phyloP scores from a whole-genome alignment of 1,140 invertebrate species.

The Ephestia elutella region DNA sequence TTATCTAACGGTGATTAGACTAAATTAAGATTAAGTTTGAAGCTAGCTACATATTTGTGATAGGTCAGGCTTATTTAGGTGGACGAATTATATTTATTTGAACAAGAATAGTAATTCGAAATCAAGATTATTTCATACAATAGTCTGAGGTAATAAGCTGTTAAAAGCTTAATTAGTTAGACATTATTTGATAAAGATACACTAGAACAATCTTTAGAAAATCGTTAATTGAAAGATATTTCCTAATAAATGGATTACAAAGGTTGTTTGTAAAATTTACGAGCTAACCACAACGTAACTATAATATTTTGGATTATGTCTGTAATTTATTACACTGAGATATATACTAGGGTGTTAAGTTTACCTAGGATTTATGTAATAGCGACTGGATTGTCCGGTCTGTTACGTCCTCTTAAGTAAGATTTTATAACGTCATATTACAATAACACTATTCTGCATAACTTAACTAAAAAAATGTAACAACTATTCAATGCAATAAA shows the following conservation, averaged over 20 bases:
- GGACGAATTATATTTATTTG: too few relatives aligned
- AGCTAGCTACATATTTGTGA: neutral
- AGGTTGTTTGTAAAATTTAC: too few relatives aligned
- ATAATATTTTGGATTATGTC: too few relatives aligned
- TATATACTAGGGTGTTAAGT: constrained; percentile 12
- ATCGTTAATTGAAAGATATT: too few relatives aligned
- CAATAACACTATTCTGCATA: constrained; percentile 15
- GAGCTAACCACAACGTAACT: too few relatives aligned
- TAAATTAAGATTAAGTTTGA: neutral
- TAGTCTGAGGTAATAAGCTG: too few relatives aligned
- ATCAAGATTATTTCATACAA: too few relatives aligned
- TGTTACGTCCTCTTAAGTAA: constrained; percentile 54
- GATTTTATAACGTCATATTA: constrained; percentile 37
- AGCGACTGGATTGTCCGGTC: constrained; percentile 14
- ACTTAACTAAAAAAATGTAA: constrained; percentile 8
- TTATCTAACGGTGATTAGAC: constrained; percentile 1
- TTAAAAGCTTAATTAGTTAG: too few relatives aligned
- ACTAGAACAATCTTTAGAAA: neutral
- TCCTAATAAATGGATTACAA: too few relatives aligned
- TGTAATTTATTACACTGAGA: neutral
- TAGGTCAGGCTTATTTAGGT: neutral
- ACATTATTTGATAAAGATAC: too few relatives aligned
- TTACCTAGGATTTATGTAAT: constrained; percentile 28
- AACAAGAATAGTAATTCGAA: too few relatives aligned
- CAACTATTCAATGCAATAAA: neutral